Percentiles rank a stretch among this genome's conserved stretches.
Conservation (phyloP, 2,797 vertebrate genomes). For the Rhabdophis nuchalis region DNA sequence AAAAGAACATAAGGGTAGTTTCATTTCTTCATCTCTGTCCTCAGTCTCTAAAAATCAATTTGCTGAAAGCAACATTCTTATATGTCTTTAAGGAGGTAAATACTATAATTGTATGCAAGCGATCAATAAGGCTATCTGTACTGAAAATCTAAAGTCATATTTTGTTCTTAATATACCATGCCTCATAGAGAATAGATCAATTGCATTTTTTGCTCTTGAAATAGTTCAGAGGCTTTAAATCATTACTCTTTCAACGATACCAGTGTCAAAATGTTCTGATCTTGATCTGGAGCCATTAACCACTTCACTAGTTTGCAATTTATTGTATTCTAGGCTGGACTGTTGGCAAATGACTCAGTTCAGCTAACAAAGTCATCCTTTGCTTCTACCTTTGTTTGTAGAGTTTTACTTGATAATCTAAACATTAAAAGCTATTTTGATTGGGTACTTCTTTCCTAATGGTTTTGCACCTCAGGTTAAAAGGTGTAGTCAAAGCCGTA, state of each 20-base stretch:
- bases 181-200: neutral
- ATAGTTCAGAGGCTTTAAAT: neutral
- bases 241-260: neutral
- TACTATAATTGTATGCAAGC: neutral
- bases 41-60: conserved; percentile 7
- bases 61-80: neutral
- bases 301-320: neutral
- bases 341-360: conserved; percentile 4
- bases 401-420: neutral
- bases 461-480: neutral
- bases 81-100: neutral
- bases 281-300: neutral
- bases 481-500: neutral
- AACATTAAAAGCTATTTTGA: neutral
- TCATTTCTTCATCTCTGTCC: neutral
- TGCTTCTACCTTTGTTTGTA: neutral
- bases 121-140: conserved; percentile 5
- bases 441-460: neutral
- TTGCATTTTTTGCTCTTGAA: neutral
- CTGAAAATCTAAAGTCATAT: neutral
- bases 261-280: conserved; percentile 11
- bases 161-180: neutral
- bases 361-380: neutral
- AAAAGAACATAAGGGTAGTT: neutral
- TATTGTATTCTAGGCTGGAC: neutral